phyloP scores from a whole-genome alignment of 2,797 vertebrate species.

The Liasis olivaceus region DNA sequence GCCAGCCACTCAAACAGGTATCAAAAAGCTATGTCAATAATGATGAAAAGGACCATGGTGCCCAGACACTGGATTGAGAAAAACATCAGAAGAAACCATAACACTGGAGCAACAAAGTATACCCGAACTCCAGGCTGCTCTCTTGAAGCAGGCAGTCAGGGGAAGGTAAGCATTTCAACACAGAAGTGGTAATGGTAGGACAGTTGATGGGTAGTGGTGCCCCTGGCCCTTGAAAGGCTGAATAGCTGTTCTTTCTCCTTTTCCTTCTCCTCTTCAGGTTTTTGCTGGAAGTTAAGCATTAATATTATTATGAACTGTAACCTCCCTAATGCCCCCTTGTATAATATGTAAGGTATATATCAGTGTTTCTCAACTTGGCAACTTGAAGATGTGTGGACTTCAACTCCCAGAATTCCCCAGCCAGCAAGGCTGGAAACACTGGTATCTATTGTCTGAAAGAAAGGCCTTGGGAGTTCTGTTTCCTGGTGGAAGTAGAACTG shows the following conservation, averaged over 20 bases:
- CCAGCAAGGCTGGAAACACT: too few relatives aligned
- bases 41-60: background rate
- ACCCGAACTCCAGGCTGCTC: background rate
- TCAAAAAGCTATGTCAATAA: background rate
- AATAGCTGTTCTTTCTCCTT: background rate
- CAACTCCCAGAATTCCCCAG: too few relatives aligned
- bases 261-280: background rate
- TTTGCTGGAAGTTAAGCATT: background rate
- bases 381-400: too few relatives aligned
- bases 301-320: background rate
- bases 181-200: background rate
- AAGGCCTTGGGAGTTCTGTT: background rate
- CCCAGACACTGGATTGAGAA: background rate
- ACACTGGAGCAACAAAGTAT: background rate
- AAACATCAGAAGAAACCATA: background rate
- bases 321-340: background rate
- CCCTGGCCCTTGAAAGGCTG: background rate
- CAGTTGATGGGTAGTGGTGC: background rate
- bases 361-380: too few relatives aligned
- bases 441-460: background rate
- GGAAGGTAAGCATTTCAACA: background rate
- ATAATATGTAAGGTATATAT: background rate
- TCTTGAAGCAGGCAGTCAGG: background rate
- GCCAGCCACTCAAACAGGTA: background rate
- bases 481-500: background rate